These are phyloP conservation scores for Capitulum mitella DNA, from an alignment of 2,888 invertebrate genomes.

Conservation along the genomic window DNA sequence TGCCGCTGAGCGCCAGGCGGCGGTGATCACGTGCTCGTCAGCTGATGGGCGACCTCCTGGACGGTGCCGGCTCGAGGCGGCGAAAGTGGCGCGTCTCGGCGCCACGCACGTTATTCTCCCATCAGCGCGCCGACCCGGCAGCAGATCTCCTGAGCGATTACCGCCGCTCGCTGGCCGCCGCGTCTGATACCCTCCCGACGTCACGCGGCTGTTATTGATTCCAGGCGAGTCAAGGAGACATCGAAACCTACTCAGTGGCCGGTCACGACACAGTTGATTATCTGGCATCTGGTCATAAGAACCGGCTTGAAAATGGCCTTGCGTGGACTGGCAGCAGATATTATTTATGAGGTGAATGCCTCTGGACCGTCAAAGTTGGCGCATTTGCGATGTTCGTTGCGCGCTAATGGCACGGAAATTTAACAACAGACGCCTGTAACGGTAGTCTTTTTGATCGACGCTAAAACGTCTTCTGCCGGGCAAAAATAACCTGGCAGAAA, in stretches of 20 bases:
- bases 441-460: no score
- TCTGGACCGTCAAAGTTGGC: no score
- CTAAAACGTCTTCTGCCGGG: no score
- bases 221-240: not conserved
- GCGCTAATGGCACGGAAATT: no score
- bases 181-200: not conserved
- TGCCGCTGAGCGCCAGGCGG: no score
- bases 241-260: not conserved
- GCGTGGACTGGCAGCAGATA: not conserved
- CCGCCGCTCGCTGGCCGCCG: not conserved
- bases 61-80: not conserved
- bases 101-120: constrained; percentile 16
- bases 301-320: not conserved
- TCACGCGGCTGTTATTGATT: not conserved
- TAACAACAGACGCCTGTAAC: no score
- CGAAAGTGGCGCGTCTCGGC: not conserved
- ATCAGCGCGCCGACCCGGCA: not conserved
- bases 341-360: no score
- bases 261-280: not conserved
- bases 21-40: no score
- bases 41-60: not conserved
- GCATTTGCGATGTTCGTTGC: no score
- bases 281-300: not conserved
- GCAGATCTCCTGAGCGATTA: not conserved
- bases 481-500: no score